Evolutionary conservation across 1,140 invertebrate genomes (phyloP), one percentile per base, ranked within the genome.

Genomic region (Drosophila pallidifrons): DNA sequence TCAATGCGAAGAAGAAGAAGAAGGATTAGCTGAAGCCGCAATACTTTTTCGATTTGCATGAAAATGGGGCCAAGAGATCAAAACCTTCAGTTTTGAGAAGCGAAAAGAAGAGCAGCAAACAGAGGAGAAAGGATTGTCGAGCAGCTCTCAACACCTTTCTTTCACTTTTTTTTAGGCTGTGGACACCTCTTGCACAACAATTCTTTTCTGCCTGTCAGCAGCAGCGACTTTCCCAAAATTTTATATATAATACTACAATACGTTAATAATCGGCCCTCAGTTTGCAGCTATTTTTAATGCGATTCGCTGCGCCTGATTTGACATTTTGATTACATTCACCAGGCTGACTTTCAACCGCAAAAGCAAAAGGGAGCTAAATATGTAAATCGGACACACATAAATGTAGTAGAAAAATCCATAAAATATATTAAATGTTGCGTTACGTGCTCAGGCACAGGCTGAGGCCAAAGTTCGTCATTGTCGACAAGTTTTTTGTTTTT

Each of bases 261-360:
- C 20, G 20, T 25, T 30, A 65, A 41, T 7, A 38, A 38, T 38
- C 35, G 35, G 2, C 7, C 35, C 41, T 45, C 20, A 25, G 20
- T 25, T 7, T 38, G 61, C 64, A 59, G 55, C 66, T 63, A 69
- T 63, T 75, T 75, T 71, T 65, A 75, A 71, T 75, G 52, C 68
- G 72, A 75, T 75, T 71, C 73, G 67, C 25, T 71, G 73, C 60
- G 73, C 45, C 73, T 75, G 73, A 75, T 71, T 75, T 75, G 73
- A 75, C 68, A 75, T 75, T 75, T 75, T 75, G 73, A 75, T 75
- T 75, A 65, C 54, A 70, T 71, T 71, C 35, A 38, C 6, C 57
- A n/a, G 32, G 61, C 47, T 28, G 20, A 32, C 28, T 38, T 25
- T 25, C 20, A 25, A 25, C 20, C 20, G 20, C 20, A 4, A 25